Evolutionary conservation across 2,888 invertebrate species (phyloP), one percentile per base, ranked within the genome.

Genomic region (Ectropis crepuscularia): DNA sequence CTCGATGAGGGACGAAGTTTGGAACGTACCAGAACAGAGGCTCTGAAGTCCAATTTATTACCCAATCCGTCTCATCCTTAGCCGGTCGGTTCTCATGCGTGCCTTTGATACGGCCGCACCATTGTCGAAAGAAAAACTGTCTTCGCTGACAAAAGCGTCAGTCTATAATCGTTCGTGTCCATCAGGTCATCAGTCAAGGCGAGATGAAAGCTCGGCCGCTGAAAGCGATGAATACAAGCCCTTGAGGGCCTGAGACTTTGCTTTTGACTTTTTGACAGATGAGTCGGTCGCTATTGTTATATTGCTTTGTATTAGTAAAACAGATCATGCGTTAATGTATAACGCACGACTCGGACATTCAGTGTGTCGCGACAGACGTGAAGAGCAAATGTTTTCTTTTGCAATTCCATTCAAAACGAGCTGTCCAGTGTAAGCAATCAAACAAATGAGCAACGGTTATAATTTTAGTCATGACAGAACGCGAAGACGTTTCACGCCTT

Each of bases 101-200:
- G 37, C 45, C 87, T 89, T 89, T 89, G 86, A 89, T 84, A 78
- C 66, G 61, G 68, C 88, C 89, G 87, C 81, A 72, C 74, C 73
- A 82, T 88, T 90, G 88, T 90, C 80, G 74, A 65, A 69, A 60
- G 64, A 75, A 78, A 63, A 79, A 77, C 73, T 80, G 81, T 85
- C 82, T 85, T 82, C 66, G 80, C 85, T 82, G 74, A 88, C 89
- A 88, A 87, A 85, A 82, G 82, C 81, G 81, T 83, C 81, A 81
- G 81, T 72, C 82, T 84, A 87, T 89, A 86, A 88, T 90, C 87
- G 83, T 83, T 87, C 84, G 77, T 83, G 88, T 86, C 87, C 88
- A 81, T 86, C 86, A 81, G 85, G 84, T 86, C 90, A 90, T 90
- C 90, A 89, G 83, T 91, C 90, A 90, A 85, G 72, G 76, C 70